phyloP scores from a whole-genome alignment of 2,888 invertebrate species.

The Cenopis cana region DNA sequence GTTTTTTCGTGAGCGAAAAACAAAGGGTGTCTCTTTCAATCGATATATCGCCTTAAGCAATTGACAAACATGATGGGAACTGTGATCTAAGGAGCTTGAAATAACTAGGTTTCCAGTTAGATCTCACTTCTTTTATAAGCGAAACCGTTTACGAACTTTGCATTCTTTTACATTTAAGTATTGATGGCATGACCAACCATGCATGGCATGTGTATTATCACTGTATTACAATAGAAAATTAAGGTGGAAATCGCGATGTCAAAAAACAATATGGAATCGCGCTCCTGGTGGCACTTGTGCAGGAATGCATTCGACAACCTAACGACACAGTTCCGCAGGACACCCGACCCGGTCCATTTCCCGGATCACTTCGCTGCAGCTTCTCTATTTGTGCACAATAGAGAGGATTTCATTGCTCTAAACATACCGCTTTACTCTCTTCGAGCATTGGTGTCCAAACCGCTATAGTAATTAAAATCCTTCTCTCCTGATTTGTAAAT shows the following conservation, averaged over 20 bases:
- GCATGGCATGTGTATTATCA: no score
- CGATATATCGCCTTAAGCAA: no score
- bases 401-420: conserved; percentile 35
- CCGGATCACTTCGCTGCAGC: conserved; percentile 39
- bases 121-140: no score
- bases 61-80: no score
- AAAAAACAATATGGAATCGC: conserved; percentile 7
- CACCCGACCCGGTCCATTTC: conserved; percentile 42
- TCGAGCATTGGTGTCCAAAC: not conserved
- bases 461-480: not conserved
- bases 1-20: no score
- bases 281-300: conserved; percentile 1
- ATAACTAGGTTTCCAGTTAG: no score
- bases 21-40: no score
- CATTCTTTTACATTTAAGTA: no score
- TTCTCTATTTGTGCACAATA: conserved; percentile 29
- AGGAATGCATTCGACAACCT: conserved; percentile 34
- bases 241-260: not conserved
- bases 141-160: no score
- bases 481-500: not conserved
- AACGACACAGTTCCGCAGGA: conserved; percentile 43
- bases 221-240: no score
- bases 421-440: conserved; percentile 8
- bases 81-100: no score
- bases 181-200: no score